Evolutionary conservation across 2,888 invertebrate species (phyloP).

Genomic region (Noctua comes): DNA sequence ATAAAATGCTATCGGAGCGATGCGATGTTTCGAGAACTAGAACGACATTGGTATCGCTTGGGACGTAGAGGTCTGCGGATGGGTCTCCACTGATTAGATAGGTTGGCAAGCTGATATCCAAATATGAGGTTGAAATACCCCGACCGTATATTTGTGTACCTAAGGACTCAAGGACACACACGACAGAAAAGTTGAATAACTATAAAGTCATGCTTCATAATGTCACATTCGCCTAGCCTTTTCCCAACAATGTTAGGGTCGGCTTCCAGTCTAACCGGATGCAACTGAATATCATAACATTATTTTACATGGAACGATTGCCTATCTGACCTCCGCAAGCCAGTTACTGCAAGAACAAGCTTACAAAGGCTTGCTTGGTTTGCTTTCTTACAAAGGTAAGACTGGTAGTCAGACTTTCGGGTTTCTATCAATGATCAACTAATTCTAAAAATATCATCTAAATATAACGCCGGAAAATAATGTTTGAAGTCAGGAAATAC

Average conservation of each 20-base stretch:
- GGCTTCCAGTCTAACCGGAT: background rate
- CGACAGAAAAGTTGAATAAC: background rate
- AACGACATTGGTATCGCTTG: conserved; percentile 28
- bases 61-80: conserved; percentile 31
- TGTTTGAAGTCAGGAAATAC: background rate
- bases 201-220: background rate
- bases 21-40: conserved; percentile 36
- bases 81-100: conserved; percentile 52
- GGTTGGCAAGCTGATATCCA: conserved; percentile 43
- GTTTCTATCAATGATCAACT: background rate
- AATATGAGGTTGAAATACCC: conserved; percentile 48
- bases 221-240: background rate
- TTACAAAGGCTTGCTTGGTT: no score
- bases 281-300: background rate
- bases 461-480: background rate
- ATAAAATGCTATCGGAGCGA: conserved; percentile 48
- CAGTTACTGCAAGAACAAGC: background rate
- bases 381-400: no score
- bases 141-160: conserved; percentile 10
- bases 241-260: background rate
- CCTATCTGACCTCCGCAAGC: background rate
- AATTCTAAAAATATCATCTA: background rate
- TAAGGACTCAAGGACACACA: background rate
- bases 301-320: background rate
- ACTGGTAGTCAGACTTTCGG: background rate